phyloP scores from a whole-genome alignment of 1,140 invertebrate genomes.

The Telenomus remus region DNA sequence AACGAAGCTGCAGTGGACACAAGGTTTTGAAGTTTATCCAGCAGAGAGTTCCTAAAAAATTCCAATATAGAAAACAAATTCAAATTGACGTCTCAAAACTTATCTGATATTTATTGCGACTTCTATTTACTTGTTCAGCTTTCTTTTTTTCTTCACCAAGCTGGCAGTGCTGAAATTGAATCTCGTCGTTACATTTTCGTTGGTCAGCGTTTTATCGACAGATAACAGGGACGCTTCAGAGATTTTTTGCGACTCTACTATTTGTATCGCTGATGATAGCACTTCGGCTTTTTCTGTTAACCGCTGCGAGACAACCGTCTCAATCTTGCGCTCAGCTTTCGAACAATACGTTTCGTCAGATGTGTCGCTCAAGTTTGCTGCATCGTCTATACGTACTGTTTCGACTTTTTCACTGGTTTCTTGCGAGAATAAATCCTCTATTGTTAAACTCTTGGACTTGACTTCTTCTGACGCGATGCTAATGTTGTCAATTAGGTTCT shows the following conservation, averaged over 20 bases:
- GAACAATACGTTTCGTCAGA: conserved; percentile 57
- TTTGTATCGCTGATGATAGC: conserved; percentile 3
- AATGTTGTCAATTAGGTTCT: conserved; percentile 10
- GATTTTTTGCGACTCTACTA: conserved; percentile 52
- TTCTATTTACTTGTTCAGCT: conserved; percentile 1
- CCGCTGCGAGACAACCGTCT: not conserved
- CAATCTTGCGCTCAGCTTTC: conserved; percentile 10
- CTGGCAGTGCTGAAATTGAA: conserved; percentile 28
- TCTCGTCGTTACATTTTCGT: conserved; percentile 12
- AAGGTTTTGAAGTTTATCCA: conserved; percentile 59
- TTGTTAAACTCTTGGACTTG: not conserved
- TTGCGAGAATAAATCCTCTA: conserved; percentile 30
- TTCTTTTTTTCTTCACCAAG: conserved; percentile 7
- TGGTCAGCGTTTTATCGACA: conserved; percentile 13
- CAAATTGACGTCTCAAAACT: conserved; percentile 8
- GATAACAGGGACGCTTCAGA: conserved; percentile 49
- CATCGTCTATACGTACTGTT: not conserved
- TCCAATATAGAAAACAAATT: conserved; percentile 17
- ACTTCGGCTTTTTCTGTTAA: not conserved
- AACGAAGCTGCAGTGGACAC: conserved; percentile 62
- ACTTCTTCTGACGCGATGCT: conserved; percentile 4
- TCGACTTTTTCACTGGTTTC: not conserved
- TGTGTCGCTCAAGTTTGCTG: conserved; percentile 9
- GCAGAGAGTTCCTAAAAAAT: conserved; percentile 65
- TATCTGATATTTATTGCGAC: not conserved